Percentiles rank a stretch among this genome's conserved stretches.
These are phyloP conservation scores for Tetranychus piercei DNA, from an alignment of 2,888 invertebrate genomes.

Conservation along the genomic window DNA sequence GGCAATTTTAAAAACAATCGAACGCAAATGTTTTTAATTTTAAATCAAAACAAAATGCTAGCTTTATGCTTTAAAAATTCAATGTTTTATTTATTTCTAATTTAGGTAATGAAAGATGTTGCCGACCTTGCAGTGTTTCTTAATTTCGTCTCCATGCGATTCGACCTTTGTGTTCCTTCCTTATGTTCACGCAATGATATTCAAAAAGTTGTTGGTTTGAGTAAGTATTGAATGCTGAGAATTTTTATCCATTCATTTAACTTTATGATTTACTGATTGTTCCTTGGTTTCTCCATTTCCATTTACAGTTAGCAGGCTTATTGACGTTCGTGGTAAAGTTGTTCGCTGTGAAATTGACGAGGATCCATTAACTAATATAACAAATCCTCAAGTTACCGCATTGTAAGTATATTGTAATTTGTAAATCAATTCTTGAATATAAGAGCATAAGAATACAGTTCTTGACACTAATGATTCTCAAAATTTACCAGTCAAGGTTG, in stretches of 20 bases:
- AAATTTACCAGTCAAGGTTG: too few species aligned
- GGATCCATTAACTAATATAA: constrained; percentile 6
- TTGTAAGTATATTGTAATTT: constrained; percentile 11
- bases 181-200: constrained; percentile 21
- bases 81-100: too few species aligned
- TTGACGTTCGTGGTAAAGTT: constrained; percentile 20
- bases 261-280: neutral
- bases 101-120: constrained; percentile 17
- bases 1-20: too few species aligned
- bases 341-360: constrained; percentile 18
- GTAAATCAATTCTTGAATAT: neutral
- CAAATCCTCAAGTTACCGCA: constrained; percentile 12
- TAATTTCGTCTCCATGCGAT: constrained; percentile 20
- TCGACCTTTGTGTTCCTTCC: constrained; percentile 23
- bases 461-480: too few species aligned
- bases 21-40: too few species aligned
- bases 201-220: constrained; percentile 19
- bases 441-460: too few species aligned
- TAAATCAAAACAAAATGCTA: too few species aligned
- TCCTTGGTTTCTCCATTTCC: neutral
- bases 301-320: constrained; percentile 16
- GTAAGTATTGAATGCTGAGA: constrained; percentile 11
- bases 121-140: constrained; percentile 21
- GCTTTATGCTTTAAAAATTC: too few species aligned
- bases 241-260: neutral